Evolutionary conservation across 2,888 invertebrate species (phyloP).

Genomic region (Dermolepida albohirtum): DNA sequence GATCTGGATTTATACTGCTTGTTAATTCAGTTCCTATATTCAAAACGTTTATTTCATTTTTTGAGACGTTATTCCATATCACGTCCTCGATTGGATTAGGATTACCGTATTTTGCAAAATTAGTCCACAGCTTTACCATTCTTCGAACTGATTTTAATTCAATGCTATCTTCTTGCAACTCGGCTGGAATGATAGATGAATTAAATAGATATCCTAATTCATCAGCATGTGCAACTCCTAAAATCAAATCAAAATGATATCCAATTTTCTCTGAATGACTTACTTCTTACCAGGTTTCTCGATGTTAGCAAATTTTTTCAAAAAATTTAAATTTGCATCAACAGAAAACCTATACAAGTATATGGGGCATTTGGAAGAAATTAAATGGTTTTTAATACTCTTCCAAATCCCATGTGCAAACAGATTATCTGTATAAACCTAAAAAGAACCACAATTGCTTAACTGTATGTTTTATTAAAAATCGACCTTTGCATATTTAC

Average conservation of each 20-base stretch:
- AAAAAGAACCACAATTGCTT: conserved; percentile 26
- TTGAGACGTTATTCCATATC: conserved; percentile 47
- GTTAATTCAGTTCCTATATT: conserved; percentile 46
- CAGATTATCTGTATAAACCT: conserved; percentile 50
- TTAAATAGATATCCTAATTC: conserved; percentile 54
- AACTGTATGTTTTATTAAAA: no score
- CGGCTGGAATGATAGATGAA: conserved; percentile 45
- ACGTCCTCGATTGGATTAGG: conserved; percentile 48
- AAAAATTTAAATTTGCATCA: conserved; percentile 46
- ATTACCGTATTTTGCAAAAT: conserved; percentile 55
- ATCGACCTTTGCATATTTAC: not conserved
- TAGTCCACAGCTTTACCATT: conserved; percentile 54
- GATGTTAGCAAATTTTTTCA: conserved; percentile 45
- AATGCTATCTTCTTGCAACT: conserved; percentile 44
- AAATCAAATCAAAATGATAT: not conserved
- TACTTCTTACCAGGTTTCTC: conserved; percentile 45
- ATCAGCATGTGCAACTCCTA: conserved; percentile 52
- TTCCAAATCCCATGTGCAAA: conserved; percentile 49
- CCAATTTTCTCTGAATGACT: conserved; percentile 7
- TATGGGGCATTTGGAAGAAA: conserved; percentile 35
- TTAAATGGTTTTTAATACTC: conserved; percentile 45
- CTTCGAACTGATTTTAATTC: conserved; percentile 50
- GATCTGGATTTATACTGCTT: conserved; percentile 44
- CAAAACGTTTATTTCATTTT: conserved; percentile 45
- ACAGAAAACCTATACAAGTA: conserved; percentile 46